Evolutionary conservation across 2,797 vertebrate genomes (phyloP).

Genomic region (Myripristis murdjan): DNA sequence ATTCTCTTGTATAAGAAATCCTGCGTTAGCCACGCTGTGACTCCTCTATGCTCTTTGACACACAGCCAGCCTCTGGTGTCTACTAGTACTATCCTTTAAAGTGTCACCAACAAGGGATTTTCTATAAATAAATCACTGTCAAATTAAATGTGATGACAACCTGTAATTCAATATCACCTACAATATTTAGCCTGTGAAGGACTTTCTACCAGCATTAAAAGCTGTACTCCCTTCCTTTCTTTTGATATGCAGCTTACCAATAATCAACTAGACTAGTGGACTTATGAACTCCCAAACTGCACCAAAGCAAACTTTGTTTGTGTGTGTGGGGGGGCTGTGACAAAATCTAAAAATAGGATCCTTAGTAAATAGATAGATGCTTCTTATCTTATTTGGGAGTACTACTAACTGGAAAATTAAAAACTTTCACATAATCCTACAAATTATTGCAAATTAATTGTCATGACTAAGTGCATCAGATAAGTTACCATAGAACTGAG

Average conservation of each 20-base stretch:
- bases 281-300: constrained; percentile 5
- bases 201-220: neutral
- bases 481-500: no score
- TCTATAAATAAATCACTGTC: neutral
- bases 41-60: neutral
- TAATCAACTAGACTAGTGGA: neutral
- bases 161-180: neutral
- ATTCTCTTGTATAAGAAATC: neutral
- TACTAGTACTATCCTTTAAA: neutral
- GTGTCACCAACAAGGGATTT: neutral
- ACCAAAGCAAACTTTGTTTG: neutral
- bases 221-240: neutral
- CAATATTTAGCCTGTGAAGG: neutral
- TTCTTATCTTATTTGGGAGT: no score
- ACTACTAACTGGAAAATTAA: no score
- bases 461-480: neutral
- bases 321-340: neutral
- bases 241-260: neutral
- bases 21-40: no score
- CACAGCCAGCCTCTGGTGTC: neutral
- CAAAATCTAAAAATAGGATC: neutral
- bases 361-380: no score
- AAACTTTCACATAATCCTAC: neutral
- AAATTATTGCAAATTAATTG: neutral
- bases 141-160: neutral